Base-by-base conservation (phyloP, 2,797 vertebrate genomes). In the Melanotaenia maccullochi region DNA sequence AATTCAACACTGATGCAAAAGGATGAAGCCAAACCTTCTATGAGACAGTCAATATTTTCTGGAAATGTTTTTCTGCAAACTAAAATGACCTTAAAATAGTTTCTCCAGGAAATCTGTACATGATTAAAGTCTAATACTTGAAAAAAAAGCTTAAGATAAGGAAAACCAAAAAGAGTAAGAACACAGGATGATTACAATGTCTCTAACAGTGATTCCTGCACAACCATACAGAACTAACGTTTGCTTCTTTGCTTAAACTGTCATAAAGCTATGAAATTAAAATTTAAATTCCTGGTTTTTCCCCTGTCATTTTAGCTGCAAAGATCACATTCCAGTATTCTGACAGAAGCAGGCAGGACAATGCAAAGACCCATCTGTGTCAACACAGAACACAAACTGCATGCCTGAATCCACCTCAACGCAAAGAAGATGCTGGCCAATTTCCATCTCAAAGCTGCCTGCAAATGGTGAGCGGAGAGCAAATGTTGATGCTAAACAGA, bases 401-500 rank as follows among this genome's bases (percentile, higher is more conserved):
- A 60, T 56, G 22, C 24, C 65, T 58, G 6, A 72, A 35, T 52
- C 42, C 20, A 58, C 33, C 18, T 55, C 33, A 3, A 28, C 22
- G 44, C 12, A 25, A 0, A 64, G 9, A 28, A 40, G 13, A 62
- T 12, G 5, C 44, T 60, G 40, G 30, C 71, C 40, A 64, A 30
- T 40, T 35, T 25, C 60, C 40, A 65, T 4, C 24, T 25, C 42
- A 25, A 6, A 25, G 6, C 25, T 24, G 60, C 2, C 16, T 73
- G 36, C 2, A 35, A 42, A 8, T 5, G 13, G 1, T 20, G 49
- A 16, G 30, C 20, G 18, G 55, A 57, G 22, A 35, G 25, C 9
- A 9, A 52, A 73, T 18, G 25, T 8, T 69, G 68, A 84, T 74
- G 66, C 62, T 68, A 5, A 79, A 61, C 64, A 76, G 65, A 58